These are phyloP conservation scores for Odontophorus gujanensis DNA, from an alignment of 2,113 vertebrate genomes.

Conservation along the genomic window DNA sequence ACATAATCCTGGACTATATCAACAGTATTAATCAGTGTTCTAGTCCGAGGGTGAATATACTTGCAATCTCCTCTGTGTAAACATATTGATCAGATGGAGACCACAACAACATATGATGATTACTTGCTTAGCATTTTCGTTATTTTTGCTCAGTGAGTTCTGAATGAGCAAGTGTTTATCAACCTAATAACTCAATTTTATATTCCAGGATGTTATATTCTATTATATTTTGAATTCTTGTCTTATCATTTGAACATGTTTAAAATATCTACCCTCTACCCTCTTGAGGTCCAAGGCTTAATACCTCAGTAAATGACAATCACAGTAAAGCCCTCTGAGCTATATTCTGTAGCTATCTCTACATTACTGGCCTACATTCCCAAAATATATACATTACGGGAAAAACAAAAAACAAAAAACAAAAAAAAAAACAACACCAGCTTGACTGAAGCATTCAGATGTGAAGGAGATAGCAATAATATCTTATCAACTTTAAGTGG, in stretches of 20 bases:
- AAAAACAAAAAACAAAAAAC: background rate
- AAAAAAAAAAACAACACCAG: too few species aligned
- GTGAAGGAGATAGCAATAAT: background rate
- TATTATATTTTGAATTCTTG: background rate
- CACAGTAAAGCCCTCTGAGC: background rate
- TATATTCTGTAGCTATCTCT: background rate
- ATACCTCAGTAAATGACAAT: constrained; percentile 1
- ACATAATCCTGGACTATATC: constrained; percentile 9
- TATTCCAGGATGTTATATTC: background rate
- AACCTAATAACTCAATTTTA: background rate
- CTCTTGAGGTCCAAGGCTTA: background rate
- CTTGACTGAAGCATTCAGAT: background rate
- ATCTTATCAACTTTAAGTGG: background rate
- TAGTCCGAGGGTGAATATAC: background rate
- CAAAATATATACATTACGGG: background rate
- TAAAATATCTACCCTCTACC: background rate
- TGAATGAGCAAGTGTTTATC: background rate
- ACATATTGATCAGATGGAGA: constrained; percentile 12
- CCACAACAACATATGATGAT: background rate
- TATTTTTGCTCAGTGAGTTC: background rate
- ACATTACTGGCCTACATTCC: background rate
- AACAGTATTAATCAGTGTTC: background rate
- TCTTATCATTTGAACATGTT: background rate
- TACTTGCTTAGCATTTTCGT: background rate
- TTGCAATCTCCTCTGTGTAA: background rate